Conservation (phyloP, 2,113 vertebrate species). For the Oenanthe oenanthe region DNA sequence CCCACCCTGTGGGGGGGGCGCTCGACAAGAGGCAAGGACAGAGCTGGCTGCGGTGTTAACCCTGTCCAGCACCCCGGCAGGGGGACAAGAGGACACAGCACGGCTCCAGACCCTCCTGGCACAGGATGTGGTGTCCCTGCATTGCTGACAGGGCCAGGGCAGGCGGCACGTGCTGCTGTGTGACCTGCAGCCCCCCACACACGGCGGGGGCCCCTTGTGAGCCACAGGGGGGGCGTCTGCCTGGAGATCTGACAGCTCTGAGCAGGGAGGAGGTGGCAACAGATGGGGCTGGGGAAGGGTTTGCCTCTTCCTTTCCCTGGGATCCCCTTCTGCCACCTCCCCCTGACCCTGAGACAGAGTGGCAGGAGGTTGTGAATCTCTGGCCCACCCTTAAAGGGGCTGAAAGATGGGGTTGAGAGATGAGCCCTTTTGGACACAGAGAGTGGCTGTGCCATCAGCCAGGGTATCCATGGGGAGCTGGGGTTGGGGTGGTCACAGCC, state of each 20-base stretch:
- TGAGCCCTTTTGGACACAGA: not conserved
- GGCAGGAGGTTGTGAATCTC: not conserved
- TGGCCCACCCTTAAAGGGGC: not conserved
- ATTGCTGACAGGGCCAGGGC: not conserved
- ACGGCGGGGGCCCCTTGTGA: not conserved
- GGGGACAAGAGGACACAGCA: not conserved
- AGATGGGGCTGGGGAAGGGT: not conserved
- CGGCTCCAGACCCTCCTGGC: not conserved
- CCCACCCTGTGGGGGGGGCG: not conserved
- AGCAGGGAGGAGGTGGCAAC: not conserved
- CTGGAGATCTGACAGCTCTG: not conserved
- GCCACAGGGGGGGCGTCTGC: not conserved
- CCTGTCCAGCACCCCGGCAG: not conserved
- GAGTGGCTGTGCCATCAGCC: rapidly evolving
- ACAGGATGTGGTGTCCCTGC: not conserved
- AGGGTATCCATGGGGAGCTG: not conserved
- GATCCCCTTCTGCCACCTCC: no score
- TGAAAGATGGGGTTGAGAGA: not conserved
- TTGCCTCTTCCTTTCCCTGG: rapidly evolving
- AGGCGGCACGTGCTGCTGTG: not conserved
- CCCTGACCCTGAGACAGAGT: not conserved
- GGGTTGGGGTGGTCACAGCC: not conserved
- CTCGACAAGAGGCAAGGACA: not conserved
- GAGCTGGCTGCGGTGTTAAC: not conserved
- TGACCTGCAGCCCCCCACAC: not conserved